These are phyloP conservation scores for Bufo gargarizans DNA, from an alignment of 2,113 vertebrate species.

Conservation along the genomic window DNA sequence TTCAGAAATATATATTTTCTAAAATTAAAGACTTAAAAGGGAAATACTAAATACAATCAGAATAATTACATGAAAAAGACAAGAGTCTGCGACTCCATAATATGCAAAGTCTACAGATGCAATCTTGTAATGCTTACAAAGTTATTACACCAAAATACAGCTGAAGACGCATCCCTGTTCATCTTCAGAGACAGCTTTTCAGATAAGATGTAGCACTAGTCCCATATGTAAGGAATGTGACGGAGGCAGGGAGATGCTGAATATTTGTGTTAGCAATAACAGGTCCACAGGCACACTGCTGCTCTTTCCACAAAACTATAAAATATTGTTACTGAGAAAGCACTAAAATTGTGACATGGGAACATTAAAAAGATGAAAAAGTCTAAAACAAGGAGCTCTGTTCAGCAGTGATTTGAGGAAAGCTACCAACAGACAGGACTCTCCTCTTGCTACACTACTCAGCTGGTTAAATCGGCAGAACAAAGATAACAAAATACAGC, in stretches of 20 bases:
- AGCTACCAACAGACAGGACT: too few species aligned
- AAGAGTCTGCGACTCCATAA: neutral
- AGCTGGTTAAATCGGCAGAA: too few species aligned
- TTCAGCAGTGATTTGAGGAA: too few species aligned
- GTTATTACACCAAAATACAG: constrained; percentile 14
- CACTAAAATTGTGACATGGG: neutral
- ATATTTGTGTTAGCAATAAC: constrained; percentile 5
- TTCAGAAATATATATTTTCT: neutral
- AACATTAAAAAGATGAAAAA: neutral
- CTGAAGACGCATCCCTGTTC: constrained; percentile 10
- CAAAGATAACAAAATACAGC: too few species aligned
- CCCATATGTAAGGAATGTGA: neutral
- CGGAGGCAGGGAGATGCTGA: neutral
- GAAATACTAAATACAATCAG: neutral
- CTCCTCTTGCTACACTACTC: too few species aligned
- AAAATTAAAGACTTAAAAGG: constrained; percentile 2
- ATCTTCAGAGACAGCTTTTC: constrained; percentile 7
- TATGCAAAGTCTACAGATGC: constrained; percentile 5
- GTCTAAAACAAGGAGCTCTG: too few species aligned
- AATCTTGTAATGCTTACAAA: constrained; percentile 25
- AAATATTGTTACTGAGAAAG: neutral
- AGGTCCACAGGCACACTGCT: neutral
- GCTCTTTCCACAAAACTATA: neutral
- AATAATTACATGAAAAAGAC: neutral
- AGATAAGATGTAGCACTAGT: constrained; percentile 8